Evolutionary conservation across 2,113 vertebrate genomes (phyloP).

Genomic region (Embiotoca jacksoni): DNA sequence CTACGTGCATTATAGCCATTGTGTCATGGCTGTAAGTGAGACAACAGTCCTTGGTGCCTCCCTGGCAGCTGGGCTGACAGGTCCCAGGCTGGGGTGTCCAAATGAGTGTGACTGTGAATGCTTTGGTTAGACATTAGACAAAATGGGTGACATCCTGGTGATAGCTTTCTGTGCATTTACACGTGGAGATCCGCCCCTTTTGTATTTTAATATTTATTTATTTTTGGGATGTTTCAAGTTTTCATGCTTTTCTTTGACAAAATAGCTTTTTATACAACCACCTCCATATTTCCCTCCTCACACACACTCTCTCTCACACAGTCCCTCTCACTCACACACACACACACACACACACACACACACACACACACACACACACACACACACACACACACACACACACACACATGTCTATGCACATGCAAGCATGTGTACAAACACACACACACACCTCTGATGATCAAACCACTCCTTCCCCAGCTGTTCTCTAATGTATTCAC

Average conservation of each 20-base stretch:
- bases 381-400: too few relatives aligned
- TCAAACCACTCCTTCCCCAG: constrained; percentile 44
- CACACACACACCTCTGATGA: constrained; percentile 48
- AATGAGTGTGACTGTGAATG: constrained; percentile 73
- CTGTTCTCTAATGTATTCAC: constrained; percentile 65
- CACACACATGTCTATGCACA: neutral
- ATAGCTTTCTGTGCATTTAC: constrained; percentile 58
- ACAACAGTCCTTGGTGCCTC: constrained; percentile 69
- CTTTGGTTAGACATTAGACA: constrained; percentile 73
- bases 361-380: too few relatives aligned
- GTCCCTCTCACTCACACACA: too few relatives aligned
- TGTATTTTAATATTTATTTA: constrained; percentile 32
- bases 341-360: too few relatives aligned
- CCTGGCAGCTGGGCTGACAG: constrained; percentile 74
- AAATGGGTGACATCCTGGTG: constrained; percentile 60
- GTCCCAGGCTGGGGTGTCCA: constrained; percentile 67
- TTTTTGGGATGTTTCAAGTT: constrained; percentile 18
- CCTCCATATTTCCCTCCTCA: too few relatives aligned
- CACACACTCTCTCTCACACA: too few relatives aligned
- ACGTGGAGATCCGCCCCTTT: constrained; percentile 37
- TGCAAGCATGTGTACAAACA: neutral
- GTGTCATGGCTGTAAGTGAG: constrained; percentile 77
- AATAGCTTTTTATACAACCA: too few relatives aligned
- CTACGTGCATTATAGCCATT: constrained; percentile 65
- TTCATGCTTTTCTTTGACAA: too few relatives aligned